These are phyloP conservation scores for Brassicogethes aeneus DNA, from an alignment of 2,888 invertebrate species.

Conservation along the genomic window DNA sequence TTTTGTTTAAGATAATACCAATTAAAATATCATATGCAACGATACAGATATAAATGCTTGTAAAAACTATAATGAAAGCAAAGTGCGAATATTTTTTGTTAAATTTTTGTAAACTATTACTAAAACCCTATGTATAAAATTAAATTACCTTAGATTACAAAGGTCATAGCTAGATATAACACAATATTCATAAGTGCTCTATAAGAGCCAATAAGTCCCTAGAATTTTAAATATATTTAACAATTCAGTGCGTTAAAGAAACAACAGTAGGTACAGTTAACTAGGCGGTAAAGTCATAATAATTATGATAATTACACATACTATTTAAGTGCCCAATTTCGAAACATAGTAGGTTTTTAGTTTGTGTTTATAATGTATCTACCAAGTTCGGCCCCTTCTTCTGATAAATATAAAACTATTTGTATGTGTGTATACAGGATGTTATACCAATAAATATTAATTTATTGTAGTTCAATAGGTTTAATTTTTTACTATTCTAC, in stretches of 20 bases:
- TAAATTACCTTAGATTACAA: conserved; percentile 8
- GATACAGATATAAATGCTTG: conserved; percentile 14
- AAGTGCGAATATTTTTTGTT: conserved; percentile 22
- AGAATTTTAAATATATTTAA: conserved; percentile 8
- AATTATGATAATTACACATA: too few species aligned
- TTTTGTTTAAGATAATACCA: neutral
- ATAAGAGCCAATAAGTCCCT: conserved; percentile 22
- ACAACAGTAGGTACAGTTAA: too few species aligned
- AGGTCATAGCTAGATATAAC: conserved; percentile 8
- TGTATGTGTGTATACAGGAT: too few species aligned
- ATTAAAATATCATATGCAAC: neutral
- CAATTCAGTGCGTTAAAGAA: conserved; percentile 12
- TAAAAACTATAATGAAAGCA: conserved; percentile 23
- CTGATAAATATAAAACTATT: too few species aligned
- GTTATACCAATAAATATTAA: too few species aligned
- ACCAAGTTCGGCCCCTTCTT: too few species aligned
- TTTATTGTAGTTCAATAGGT: too few species aligned
- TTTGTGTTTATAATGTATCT: too few species aligned
- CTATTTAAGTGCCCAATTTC: too few species aligned
- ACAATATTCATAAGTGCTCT: conserved; percentile 14
- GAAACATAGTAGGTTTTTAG: too few species aligned
- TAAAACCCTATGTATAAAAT: conserved; percentile 14
- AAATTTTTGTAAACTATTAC: conserved; percentile 25
- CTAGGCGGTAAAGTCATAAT: conserved; percentile 1
- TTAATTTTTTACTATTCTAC: too few species aligned